phyloP scores from a whole-genome alignment of 2,797 vertebrate genomes.

The Glossophaga mutica region DNA sequence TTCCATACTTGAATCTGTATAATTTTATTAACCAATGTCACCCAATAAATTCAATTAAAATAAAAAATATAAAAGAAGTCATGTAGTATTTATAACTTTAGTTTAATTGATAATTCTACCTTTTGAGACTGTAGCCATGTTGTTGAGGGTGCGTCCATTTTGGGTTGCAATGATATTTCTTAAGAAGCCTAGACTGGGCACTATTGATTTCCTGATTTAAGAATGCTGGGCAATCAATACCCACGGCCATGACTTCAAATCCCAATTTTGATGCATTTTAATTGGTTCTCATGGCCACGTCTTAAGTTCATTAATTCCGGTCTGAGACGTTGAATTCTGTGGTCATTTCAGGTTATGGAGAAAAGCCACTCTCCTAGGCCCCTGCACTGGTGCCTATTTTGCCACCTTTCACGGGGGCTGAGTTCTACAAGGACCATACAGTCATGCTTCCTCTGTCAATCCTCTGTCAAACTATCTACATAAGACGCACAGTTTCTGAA shows the following conservation, averaged over 20 bases:
- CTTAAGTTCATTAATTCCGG: not conserved
- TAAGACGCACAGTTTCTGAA: not conserved
- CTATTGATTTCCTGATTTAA: not conserved
- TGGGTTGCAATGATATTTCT: not conserved
- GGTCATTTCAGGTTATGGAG: not conserved
- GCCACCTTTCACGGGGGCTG: not conserved
- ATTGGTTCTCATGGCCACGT: not conserved
- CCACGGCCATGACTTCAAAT: not conserved
- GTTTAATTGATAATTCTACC: not conserved
- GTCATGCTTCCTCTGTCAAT: not conserved
- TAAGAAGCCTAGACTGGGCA: not conserved
- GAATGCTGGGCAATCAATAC: not conserved
- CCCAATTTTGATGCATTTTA: not conserved
- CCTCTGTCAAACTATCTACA: not conserved
- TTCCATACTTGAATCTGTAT: not conserved
- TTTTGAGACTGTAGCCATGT: not conserved
- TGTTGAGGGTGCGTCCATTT: not conserved
- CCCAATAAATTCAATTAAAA: not conserved
- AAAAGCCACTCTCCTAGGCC: not conserved
- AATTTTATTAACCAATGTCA: not conserved
- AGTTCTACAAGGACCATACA: not conserved
- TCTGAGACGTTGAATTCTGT: not conserved
- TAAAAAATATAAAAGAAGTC: not conserved
- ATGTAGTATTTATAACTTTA: not conserved
- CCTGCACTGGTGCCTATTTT: no score